These are phyloP conservation scores for Percina caprodes DNA, from an alignment of 2,113 vertebrate species.

Conservation along the genomic window DNA sequence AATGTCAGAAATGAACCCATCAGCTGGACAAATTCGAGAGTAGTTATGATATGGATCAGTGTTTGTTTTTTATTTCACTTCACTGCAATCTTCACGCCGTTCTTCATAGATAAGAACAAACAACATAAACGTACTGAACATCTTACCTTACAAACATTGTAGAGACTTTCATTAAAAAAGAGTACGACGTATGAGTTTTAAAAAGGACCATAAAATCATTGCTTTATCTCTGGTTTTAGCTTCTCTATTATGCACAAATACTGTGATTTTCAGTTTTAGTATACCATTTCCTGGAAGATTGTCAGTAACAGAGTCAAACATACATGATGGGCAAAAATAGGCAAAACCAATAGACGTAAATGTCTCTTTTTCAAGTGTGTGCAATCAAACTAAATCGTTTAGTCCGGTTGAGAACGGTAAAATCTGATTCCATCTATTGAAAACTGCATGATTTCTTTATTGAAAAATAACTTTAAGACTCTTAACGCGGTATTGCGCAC, in stretches of 20 bases:
- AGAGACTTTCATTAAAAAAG: neutral
- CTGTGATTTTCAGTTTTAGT: neutral
- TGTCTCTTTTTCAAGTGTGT: neutral
- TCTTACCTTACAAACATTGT: neutral
- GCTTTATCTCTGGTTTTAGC: no score
- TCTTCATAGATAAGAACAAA: neutral
- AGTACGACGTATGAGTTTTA: no score
- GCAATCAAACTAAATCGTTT: no score
- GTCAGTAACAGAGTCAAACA: no score
- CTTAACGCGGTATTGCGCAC: no score
- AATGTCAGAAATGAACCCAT: slow-evolving; percentile 7
- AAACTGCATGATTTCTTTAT: neutral
- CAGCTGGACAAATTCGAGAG: neutral
- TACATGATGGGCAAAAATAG: no score
- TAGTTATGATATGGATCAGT: neutral
- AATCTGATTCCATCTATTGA: neutral
- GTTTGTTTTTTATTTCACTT: neutral
- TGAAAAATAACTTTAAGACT: neutral
- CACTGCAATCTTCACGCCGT: neutral
- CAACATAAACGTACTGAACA: neutral
- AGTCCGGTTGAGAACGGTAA: no score
- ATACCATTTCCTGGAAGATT: no score
- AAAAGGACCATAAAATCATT: no score
- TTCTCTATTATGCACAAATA: no score
- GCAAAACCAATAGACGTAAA: neutral